Evolutionary conservation across 2,888 invertebrate genomes (phyloP), one percentile per base, ranked within the genome.

Genomic region (Andrena trimmerana): DNA sequence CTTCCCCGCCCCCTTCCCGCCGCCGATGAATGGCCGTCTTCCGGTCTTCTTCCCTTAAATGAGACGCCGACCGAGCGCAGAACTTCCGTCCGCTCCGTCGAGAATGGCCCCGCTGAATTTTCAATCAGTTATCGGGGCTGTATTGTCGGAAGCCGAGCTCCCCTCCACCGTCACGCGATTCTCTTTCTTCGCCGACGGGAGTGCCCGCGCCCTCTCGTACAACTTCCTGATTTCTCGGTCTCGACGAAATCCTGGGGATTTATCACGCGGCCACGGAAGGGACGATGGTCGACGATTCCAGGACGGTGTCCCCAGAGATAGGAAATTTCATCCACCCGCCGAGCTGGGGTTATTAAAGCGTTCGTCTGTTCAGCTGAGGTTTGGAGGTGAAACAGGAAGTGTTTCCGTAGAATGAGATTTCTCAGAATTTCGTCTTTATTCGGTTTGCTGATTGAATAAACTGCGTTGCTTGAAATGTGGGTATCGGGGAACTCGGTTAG

Each of bases 1-100:
- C 42, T 52, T 50, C 27, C 60, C 16, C 20, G n/a, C n/a, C 10
- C 67, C 36, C 29, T 52, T 42, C 16, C 10, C 69, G 57, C 75
- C 24, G n/a, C 2, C 36, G 66, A 80, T 80, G 82, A 80, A 86
- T 71, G 72, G 48, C 27, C 69, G 68, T 72, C 50, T 81, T 74
- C 71, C 81, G 63, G 29, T 57, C 68, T 50, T 78, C 57, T 42
- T 27, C 42, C 36, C 67, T 83, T 67, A 68, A 87, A 76, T 67
- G 36, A 57, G 57, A 75, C 66, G 57, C 57, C 59, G 52, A 52
- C 60, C 27, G 27, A 24, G 50, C 62, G 10, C 29, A 10, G 10
- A 50, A 27, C 10, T 24, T 59, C 42, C 33, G 57, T 16, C 24
- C 42, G 24, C 27, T 60, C 52, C 24, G 16, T 7, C 6, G 33